Conservation (phyloP, 2,888 invertebrate genomes). For the Microchrysa polita region DNA sequence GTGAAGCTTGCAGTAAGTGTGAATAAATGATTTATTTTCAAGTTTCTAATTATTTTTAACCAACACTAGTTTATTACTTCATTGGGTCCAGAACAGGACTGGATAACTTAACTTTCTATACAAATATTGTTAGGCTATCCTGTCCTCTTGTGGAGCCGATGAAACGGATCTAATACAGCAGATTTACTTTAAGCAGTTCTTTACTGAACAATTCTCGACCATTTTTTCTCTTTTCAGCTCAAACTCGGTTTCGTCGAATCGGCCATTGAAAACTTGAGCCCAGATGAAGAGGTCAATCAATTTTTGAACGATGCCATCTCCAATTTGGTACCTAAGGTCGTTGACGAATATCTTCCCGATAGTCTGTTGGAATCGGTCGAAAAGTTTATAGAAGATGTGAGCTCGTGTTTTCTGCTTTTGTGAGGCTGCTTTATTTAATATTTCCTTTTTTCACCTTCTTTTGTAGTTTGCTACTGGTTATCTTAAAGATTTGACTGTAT, state of each 20-base stretch:
- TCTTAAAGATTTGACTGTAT: constrained; percentile 5
- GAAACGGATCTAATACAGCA: too few species aligned
- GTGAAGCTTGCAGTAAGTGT: constrained; percentile 3
- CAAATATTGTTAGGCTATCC: too few species aligned
- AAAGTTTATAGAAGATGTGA: constrained; percentile 19
- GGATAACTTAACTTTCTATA: too few species aligned
- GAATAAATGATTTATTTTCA: too few species aligned
- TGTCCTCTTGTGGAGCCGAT: too few species aligned
- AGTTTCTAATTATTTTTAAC: too few species aligned
- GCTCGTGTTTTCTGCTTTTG: neutral
- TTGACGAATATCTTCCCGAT: constrained; percentile 53
- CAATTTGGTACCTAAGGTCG: constrained; percentile 58
- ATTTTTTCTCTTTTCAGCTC: neutral
- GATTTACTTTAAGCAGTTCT: too few species aligned
- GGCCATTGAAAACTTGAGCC: constrained; percentile 24
- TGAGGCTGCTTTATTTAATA: neutral
- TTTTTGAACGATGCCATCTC: constrained; percentile 59
- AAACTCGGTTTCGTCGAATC: neutral
- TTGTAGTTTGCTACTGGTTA: constrained; percentile 13
- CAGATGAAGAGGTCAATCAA: constrained; percentile 56
- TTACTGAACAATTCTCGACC: neutral
- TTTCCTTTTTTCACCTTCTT: neutral
- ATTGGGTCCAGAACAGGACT: too few species aligned
- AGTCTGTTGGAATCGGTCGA: neutral
- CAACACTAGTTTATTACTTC: too few species aligned